Evolutionary conservation across 35 echinoderm and acorn worm species (phyloP), one percentile per base, ranked within the genome.

Genomic region (Hemicentrotus pulcherrimus): DNA sequence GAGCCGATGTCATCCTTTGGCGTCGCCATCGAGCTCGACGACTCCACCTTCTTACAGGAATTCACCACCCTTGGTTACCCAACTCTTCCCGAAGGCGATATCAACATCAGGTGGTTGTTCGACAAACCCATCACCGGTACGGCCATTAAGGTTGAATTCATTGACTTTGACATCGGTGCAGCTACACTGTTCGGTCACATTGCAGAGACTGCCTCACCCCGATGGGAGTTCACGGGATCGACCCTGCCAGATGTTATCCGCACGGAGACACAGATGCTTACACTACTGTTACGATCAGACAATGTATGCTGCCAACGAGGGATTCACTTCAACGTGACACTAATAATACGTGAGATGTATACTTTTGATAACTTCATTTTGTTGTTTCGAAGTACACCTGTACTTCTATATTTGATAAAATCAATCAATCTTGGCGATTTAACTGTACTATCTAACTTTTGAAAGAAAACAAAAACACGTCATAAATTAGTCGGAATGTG

Each of bases 61-160:
- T 46, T 89, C 87, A 89, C 87, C 87, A 89, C 87, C 13, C 31
- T 24, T 41, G 87, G 87, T 32, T 89, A 89, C 87, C 87, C 87
- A 14, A 41, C 31, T 15, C 87, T 89, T 41, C 87, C 87, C 13
- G 22, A 32, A 9, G 32, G 31, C 32, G 87, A 33, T 9, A 32
- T 89, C 87, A 89, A 89, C 46, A 46, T 89, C 32, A 45, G 22
- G 22, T 89, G 87, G 87, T 18, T 32, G 0, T 41, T 89, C 10
- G 87, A 89, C 32, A 89, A 89, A 2, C 16, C 31, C 31, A 24
- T 41, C 5, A 31, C 87, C 0, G 32, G 10, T 24, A 24, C 87
- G 12, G 87, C 32, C 87, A 89, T 89, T 9, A 46, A 41, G 32
- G 14, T 89, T 13, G 31, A 41, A 2, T 89, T 89, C 87, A n/a